Conservation (phyloP, 2,113 vertebrate genomes). For the Triplophysa dalaica region DNA sequence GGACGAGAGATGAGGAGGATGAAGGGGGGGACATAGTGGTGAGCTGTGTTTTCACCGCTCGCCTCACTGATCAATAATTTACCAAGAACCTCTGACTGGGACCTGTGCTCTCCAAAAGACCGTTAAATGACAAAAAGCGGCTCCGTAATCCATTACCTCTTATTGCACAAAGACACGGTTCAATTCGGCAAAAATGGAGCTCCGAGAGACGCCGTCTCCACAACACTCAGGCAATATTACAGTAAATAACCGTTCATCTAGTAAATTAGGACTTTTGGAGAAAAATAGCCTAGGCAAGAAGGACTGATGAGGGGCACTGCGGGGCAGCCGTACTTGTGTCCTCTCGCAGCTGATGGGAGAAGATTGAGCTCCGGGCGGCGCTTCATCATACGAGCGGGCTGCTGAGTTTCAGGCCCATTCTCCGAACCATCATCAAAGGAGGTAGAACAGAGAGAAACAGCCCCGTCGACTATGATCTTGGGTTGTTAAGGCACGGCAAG, state of each 20-base stretch:
- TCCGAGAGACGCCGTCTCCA: constrained; percentile 39
- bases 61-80: constrained; percentile 80
- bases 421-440: constrained; percentile 72
- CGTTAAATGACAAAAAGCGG: constrained; percentile 63
- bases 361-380: constrained; percentile 55
- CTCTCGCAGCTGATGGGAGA: constrained; percentile 33
- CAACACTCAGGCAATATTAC: constrained; percentile 62
- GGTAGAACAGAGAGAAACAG: constrained; percentile 66
- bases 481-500: constrained; percentile 57
- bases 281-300: constrained; percentile 56
- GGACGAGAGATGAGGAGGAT: constrained; percentile 62
- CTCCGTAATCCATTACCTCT: constrained; percentile 54
- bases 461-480: constrained; percentile 62
- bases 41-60: constrained; percentile 76
- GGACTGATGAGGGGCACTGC: constrained; percentile 53
- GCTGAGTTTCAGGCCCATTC: constrained; percentile 56
- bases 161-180: constrained; percentile 56
- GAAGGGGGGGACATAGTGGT: constrained; percentile 67
- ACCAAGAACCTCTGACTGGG: constrained; percentile 71
- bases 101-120: constrained; percentile 67
- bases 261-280: constrained; percentile 61
- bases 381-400: constrained; percentile 64
- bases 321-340: constrained; percentile 56
- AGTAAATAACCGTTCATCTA: constrained; percentile 66
- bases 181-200: constrained; percentile 50